phyloP scores from a whole-genome alignment of 2,888 invertebrate species.

The Drosophila limbata region DNA sequence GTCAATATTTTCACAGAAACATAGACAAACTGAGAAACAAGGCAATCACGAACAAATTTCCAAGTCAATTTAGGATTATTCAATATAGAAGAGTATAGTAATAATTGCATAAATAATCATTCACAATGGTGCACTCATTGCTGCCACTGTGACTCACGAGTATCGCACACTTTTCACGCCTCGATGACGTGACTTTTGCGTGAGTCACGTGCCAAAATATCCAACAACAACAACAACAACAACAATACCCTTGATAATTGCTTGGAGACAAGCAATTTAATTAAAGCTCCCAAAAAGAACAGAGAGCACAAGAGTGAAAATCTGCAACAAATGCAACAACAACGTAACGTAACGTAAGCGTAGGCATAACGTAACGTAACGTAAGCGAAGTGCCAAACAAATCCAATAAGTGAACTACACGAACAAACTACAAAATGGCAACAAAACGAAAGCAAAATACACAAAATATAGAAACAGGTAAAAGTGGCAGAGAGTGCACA shows the following conservation, averaged over 20 bases:
- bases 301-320: slow-evolving; percentile 10
- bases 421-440: slow-evolving; percentile 18
- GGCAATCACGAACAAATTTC: too few relatives aligned
- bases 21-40: too few relatives aligned
- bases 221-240: slow-evolving; percentile 1
- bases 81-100: not conserved
- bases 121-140: slow-evolving; percentile 8
- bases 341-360: slow-evolving; percentile 21
- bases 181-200: slow-evolving; percentile 40
- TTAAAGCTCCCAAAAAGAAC: slow-evolving; percentile 32
- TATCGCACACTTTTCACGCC: slow-evolving; percentile 34
- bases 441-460: not conserved
- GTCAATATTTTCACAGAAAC: too few relatives aligned
- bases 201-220: slow-evolving; percentile 44
- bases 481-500: not conserved
- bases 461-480: not conserved
- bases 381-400: slow-evolving; percentile 32
- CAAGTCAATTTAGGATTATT: not conserved
- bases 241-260: slow-evolving; percentile 41
- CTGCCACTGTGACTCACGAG: slow-evolving; percentile 14
- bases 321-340: slow-evolving; percentile 20
- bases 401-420: slow-evolving; percentile 35
- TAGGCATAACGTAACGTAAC: slow-evolving; percentile 21
- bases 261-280: slow-evolving; percentile 42
- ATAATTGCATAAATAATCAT: slow-evolving; percentile 45